Evolutionary conservation across 2,113 vertebrate genomes (phyloP), one percentile per base, ranked within the genome.

Genomic region (Tricholaema leucomelas): DNA sequence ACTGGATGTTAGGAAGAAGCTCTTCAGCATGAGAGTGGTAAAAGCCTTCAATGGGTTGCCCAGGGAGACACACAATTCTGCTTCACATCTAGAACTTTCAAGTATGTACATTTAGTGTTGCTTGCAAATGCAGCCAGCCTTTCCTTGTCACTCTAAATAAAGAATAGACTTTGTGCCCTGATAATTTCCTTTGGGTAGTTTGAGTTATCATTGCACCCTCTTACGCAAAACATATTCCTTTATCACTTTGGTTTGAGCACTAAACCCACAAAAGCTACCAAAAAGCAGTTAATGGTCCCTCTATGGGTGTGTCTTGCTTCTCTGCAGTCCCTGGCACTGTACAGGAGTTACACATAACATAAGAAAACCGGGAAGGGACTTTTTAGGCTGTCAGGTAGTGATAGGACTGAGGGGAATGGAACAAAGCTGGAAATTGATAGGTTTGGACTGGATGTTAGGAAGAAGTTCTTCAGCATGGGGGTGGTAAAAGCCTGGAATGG

Each of bases 71-170:
- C 4, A 40, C 6, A 40, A 33, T 48, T 7, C 5, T 46, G 2
- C 78, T 77, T 75, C 33, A 28, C 11, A 55, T 24, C 25, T 48
- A 69, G 31, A 76, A 74, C 50, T 55, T 58, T 71, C n/a, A 75
- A 81, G 44, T 74, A 44, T 23, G 9, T 24, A 8, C 15, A 10
- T 61, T 55, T 38, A 58, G 7, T 46, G 20, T 58, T 70, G 31
- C 4, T 52, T 78, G 8, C 9, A 82, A 80, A 67, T 42, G 10
- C 0, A 0, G 8, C n/a, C 10, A 2, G 6, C 2, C 10, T 92
- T 61, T 35, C 14, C 64, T 30, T 75, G 27, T 66, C 10, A 9
- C 4, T 10, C 5, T 48, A 36, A 87, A 42, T 38, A 44, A 67
- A 74, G 14, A 86, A 28, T 4, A 76, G 8, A n/a, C 2, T 63